These are phyloP conservation scores for Prionailurus bengalensis DNA, from an alignment of 2,113 vertebrate species.

Conservation along the genomic window DNA sequence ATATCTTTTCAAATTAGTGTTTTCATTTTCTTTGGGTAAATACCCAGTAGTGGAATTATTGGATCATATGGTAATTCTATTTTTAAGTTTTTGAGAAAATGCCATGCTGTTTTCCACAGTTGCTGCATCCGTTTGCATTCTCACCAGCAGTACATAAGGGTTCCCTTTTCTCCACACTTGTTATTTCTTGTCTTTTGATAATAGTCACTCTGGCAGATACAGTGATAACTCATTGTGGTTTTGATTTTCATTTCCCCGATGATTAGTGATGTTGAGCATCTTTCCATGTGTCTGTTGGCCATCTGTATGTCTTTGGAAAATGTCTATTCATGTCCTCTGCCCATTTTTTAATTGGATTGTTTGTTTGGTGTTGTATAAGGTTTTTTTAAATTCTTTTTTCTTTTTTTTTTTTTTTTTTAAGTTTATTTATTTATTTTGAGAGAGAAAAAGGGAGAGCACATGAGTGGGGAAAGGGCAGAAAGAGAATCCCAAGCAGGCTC, in stretches of 20 bases:
- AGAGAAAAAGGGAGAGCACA: no score
- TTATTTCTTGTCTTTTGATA: background rate
- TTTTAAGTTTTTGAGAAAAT: background rate
- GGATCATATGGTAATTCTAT: background rate
- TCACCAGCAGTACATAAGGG: background rate
- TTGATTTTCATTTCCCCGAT: background rate
- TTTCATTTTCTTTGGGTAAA: background rate
- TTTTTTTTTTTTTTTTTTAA: no score
- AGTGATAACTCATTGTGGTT: background rate
- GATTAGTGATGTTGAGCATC: background rate
- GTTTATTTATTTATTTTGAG: no score
- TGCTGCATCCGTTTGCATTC: background rate
- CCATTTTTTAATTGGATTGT: background rate
- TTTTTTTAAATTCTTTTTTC: no score
- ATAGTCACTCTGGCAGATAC: background rate
- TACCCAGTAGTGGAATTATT: background rate
- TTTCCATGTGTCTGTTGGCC: background rate
- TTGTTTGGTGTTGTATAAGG: background rate
- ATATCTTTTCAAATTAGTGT: background rate
- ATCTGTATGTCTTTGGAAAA: background rate
- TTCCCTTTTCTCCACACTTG: background rate
- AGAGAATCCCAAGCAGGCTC: no score
- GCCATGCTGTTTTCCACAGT: background rate
- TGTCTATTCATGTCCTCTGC: background rate
- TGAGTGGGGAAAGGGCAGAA: no score